Base-by-base conservation (phyloP, 2,797 vertebrate genomes). In the Pipistrellus kuhlii region DNA sequence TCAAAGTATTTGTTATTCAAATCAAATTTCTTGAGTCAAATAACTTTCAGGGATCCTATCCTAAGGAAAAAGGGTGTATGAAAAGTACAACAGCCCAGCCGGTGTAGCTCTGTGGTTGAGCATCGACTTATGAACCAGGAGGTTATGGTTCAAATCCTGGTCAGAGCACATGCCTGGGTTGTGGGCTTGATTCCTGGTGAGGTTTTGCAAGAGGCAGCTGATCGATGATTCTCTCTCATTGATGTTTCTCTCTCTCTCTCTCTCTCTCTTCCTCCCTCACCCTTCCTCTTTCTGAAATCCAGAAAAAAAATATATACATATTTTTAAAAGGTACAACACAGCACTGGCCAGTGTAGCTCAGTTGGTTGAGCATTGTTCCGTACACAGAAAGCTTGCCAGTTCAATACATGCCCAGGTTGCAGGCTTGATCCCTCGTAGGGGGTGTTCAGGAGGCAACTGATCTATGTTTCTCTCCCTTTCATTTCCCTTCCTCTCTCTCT, bases 1-100 rank as follows among this genome's bases (percentile, higher is more conserved):
- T 84, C 51, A 92, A 86, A 78, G 90, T 95, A 93, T 86, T 92
- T 91, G 62, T 78, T 83, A 75, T 68, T 86, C 25, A 72, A 93
- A 62, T 35, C 48, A 75, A 75, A 75, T 48, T 75, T 62, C 59
- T 62, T 62, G 27, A 62, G 30, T 62, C 59, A 77, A 93, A 84
- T 78, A 83, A 95, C 41, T 81, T 81, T 93, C 62, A 88, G 17
- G 68, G 27, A 78, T 83, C 75, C 62, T 86, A 21, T 21, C 55
- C 69, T 94, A 93, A 81, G 27, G 14, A 21, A 20, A 14, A 86
- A 72, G 23, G 44, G 38, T 17, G 44, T 35, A 88, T 48, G n/a
- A 84, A 48, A 90, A 84, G 23, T 59, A 53, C 27, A 64, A 62
- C 21, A 64, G 30, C 30, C 62, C 30, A 64, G n/a, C n/a, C 3